Base-by-base conservation (phyloP, 2,888 invertebrate genomes). In the Carpatolechia fugitivella region DNA sequence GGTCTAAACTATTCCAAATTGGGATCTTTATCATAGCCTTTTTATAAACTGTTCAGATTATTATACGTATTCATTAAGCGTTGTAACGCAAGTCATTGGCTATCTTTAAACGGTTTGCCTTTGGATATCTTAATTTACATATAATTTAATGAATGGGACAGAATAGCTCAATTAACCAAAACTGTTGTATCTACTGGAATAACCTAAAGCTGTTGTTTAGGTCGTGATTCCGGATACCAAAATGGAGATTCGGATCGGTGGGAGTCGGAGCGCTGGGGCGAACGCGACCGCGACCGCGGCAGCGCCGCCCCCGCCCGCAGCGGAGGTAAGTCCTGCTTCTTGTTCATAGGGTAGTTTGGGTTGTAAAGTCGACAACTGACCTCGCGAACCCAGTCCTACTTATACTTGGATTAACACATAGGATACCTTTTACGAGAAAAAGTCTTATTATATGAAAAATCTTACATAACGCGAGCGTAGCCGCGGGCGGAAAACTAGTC, bases 191-290 rank as follows among this genome's bases (percentile, higher is more conserved):
- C n/a, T 36, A n/a, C 36, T 13, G 14, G n/a, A n/a, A 36, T n/a
- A 24, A 24, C 3, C 24, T 24, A 24, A 6, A 6, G 24, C 6
- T 24, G 6, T 24, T 24, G 24, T 24, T 59, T 66, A 80, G 88
- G 91, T 77, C 90, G 91, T 70, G 88, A 90, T 49, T 66, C 81
- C 33, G 85, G 86, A 66, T 69, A 92, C 83, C 85, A 89, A 69
- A 91, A 90, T 78, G 90, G 90, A 61, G 86, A 90, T 72, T 74
- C 79, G 80, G 91, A 90, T 47, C 91, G 91, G 51, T 86, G 85
- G 83, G 74, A 82, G 75, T 67, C 52, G 75, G 83, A 81, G 55
- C 85, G 86, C 52, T 78, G 76, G 75, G 69, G 63, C 60, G 61
- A 63, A 3, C 3, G 24, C 3, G 24, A 24, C 24, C 24, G 24